Evolutionary conservation across 2,113 vertebrate genomes (phyloP).

Genomic region (Esox niger): DNA sequence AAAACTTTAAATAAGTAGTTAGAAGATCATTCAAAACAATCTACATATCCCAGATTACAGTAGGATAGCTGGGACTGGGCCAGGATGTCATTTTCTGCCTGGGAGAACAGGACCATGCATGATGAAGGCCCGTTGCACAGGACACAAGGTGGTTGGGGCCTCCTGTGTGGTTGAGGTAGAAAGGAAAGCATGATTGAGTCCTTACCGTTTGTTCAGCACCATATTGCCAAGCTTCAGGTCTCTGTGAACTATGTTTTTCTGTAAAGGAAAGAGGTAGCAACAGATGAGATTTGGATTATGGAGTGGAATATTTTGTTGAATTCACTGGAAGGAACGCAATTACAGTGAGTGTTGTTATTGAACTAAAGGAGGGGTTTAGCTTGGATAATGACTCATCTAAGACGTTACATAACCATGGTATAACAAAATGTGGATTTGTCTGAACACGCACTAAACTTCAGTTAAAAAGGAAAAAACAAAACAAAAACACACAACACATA

Average conservation of each 20-base stretch:
- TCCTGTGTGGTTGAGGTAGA: slow-evolving; percentile 13
- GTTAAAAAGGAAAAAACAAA: neutral
- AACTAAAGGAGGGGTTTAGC: neutral
- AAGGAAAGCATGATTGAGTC: slow-evolving; percentile 1
- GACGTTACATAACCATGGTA: slow-evolving; percentile 12
- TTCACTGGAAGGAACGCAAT: slow-evolving; percentile 45
- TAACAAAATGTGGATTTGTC: slow-evolving; percentile 16
- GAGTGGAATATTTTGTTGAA: too few species aligned
- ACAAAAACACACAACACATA: too few species aligned
- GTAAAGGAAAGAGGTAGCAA: slow-evolving; percentile 35
- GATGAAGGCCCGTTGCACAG: slow-evolving; percentile 37
- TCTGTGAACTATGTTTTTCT: slow-evolving; percentile 99
- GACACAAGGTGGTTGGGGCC: slow-evolving; percentile 19
- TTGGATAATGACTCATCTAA: slow-evolving; percentile 47
- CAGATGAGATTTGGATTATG: slow-evolving; percentile 3
- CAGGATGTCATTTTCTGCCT: slow-evolving; percentile 28
- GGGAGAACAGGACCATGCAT: slow-evolving; percentile 44
- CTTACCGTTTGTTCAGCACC: slow-evolving; percentile 99
- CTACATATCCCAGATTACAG: too few species aligned
- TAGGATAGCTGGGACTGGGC: neutral
- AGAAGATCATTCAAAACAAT: too few species aligned
- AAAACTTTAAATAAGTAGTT: too few species aligned
- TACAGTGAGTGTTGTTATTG: slow-evolving; percentile 7
- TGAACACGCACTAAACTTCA: neutral
- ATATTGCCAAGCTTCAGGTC: slow-evolving; percentile 99